These are phyloP conservation scores for Eristalinus sepulchralis DNA, from an alignment of 2,888 invertebrate species.

Conservation along the genomic window DNA sequence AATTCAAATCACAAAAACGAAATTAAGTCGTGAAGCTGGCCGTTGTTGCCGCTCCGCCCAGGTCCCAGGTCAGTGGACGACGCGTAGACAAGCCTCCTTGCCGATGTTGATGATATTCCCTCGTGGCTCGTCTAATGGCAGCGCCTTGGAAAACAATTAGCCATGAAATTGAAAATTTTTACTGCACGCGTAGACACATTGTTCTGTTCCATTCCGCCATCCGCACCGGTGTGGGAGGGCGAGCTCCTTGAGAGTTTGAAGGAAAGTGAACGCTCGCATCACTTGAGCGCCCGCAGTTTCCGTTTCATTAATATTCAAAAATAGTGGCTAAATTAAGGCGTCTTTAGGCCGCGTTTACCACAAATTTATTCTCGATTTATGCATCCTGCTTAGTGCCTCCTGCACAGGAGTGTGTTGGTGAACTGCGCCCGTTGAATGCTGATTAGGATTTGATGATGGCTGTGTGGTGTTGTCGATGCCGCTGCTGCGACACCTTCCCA, in stretches of 20 bases:
- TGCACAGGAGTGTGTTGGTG: slow-evolving; percentile 28
- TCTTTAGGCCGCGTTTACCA: slow-evolving; percentile 70
- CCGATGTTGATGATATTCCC: slow-evolving; percentile 1
- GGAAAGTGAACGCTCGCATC: neutral
- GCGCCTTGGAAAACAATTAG: slow-evolving; percentile 67
- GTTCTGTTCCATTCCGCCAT: slow-evolving; percentile 1
- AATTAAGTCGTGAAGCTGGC: slow-evolving; percentile 65
- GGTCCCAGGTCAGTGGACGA: slow-evolving; percentile 29
- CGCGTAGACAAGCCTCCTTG: neutral
- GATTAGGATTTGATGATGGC: slow-evolving; percentile 70
- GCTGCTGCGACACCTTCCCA: neutral
- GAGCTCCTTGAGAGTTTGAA: neutral
- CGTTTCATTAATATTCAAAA: slow-evolving; percentile 71
- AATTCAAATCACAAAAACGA: slow-evolving; percentile 70
- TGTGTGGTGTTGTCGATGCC: slow-evolving; percentile 2
- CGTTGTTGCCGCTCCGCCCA: neutral
- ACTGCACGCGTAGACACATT: slow-evolving; percentile 59
- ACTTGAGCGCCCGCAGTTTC: slow-evolving; percentile 51
- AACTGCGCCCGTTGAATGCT: slow-evolving; percentile 57
- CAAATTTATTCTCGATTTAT: slow-evolving; percentile 70
- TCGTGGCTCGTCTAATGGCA: slow-evolving; percentile 40
- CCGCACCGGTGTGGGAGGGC: neutral
- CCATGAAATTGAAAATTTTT: slow-evolving; percentile 70
- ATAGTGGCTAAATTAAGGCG: slow-evolving; percentile 71
- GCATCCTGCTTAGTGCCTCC: slow-evolving; percentile 67